These are phyloP conservation scores for Moxostoma hubbsi DNA, from an alignment of 2,797 vertebrate genomes.

Conservation along the genomic window DNA sequence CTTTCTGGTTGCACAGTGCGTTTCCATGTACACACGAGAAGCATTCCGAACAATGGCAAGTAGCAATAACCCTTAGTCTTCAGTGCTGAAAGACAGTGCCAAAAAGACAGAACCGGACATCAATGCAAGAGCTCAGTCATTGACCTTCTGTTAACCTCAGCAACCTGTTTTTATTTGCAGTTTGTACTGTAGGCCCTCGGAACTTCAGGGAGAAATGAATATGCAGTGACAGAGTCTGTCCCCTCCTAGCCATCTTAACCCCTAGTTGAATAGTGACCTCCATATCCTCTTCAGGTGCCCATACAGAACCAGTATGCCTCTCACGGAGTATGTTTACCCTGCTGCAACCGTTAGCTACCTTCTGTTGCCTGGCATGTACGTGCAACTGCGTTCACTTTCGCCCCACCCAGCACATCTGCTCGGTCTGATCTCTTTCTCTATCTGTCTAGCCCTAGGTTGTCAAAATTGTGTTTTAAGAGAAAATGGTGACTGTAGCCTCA, in stretches of 20 bases:
- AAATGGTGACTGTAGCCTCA: neutral
- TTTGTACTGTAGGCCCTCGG: constrained; percentile 64
- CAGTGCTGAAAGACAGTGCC: constrained; percentile 60
- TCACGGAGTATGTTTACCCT: constrained; percentile 69
- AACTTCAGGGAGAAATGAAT: constrained; percentile 73
- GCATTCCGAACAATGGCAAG: constrained; percentile 60
- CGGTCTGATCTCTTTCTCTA: constrained; percentile 6
- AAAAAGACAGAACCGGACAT: constrained; percentile 58
- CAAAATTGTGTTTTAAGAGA: neutral
- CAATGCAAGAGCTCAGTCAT: constrained; percentile 27
- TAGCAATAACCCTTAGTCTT: constrained; percentile 60
- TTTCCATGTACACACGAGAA: constrained; percentile 52
- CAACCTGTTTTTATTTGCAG: constrained; percentile 35
- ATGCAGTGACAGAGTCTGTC: constrained; percentile 61
- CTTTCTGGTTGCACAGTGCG: constrained; percentile 45
- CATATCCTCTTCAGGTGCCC: constrained; percentile 77
- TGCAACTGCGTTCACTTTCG: constrained; percentile 51
- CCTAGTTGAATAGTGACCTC: constrained; percentile 54
- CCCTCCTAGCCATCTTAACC: constrained; percentile 49
- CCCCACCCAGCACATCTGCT: neutral
- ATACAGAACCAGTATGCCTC: constrained; percentile 76
- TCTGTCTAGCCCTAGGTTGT: constrained; percentile 2
- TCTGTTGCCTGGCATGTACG: constrained; percentile 57
- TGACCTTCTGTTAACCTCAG: constrained; percentile 26
- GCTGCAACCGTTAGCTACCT: constrained; percentile 79